Base-by-base conservation (phyloP, 2,797 vertebrate genomes). In the Tympanoctomys barrerae region DNA sequence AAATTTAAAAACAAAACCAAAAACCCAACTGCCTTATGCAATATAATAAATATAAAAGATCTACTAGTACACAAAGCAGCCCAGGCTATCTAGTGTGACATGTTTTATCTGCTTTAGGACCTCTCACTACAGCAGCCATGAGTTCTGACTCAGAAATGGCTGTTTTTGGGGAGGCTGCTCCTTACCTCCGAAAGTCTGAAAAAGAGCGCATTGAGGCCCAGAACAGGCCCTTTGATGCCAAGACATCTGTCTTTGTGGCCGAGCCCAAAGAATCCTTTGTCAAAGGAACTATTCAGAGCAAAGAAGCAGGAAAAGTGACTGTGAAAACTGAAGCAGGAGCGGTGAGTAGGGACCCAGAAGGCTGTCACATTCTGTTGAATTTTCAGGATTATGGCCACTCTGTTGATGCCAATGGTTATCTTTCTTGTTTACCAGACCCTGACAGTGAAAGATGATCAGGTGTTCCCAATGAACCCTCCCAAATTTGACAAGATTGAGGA, bases 151-250 rank as follows among this genome's bases (percentile, higher is more conserved):
- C 98, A 0, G 99, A 99, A 28, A 99, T 99, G 99, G 98, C 99
- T 0, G 86, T 98, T 18, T 99, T 99, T 96, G 99, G 99, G 97
- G 96, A 98, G 86, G 99, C 99, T 0, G 98, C 99, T 97, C 36
- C 99, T 9, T 99, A 92, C 85, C 99, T 99, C 97, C 98, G 99
- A 18, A 99, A 99, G 77, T 98, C 99, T 52, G 99, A 99, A 33
- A 99, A 97, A 96, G 99, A 99, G 91, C 98, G 99, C 57, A 97
- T 99, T 28, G 99, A 99, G 13, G 99, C 99, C 92, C 99, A 99
- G 88, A 99, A 99, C 95, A 98, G 97, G 85, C 99, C 99, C 0
- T 99, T 99, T 87, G 99, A 99, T 97, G 99, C 99, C 89, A 99
- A 99, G 97, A 95, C 98, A 0, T 98, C 99, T 0, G 99, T 98